A percentile compares a stretch with the other conserved stretches of the same genome.
These are phyloP conservation scores for Branchipolynoe longqiensis DNA, from an alignment of 2,888 invertebrate species.

Conservation along the genomic window DNA sequence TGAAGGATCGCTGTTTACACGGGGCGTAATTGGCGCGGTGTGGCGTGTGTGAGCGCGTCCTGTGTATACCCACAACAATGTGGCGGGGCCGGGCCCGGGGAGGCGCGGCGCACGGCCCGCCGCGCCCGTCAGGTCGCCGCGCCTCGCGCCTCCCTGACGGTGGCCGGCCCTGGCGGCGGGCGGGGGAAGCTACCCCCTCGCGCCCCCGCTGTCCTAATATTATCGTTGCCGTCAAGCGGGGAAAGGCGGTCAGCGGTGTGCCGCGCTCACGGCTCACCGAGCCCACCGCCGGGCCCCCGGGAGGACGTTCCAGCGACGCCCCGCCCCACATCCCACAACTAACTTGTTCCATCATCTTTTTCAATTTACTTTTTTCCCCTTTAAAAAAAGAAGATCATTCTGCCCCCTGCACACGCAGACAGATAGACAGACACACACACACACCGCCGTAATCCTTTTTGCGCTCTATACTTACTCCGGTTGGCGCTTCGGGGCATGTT, in stretches of 20 bases:
- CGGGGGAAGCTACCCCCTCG: not conserved
- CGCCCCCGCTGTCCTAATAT: conserved; percentile 53
- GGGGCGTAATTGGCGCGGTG: conserved; percentile 22
- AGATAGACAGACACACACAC: too few species aligned
- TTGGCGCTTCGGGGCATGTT: too few species aligned
- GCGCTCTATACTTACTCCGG: too few species aligned
- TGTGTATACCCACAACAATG: conserved; percentile 44
- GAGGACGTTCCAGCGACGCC: conserved; percentile 12
- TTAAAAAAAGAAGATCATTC: too few species aligned
- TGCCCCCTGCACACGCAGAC: too few species aligned
- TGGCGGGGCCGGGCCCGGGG: not conserved
- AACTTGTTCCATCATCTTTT: not conserved
- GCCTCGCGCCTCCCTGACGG: not conserved
- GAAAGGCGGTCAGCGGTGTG: conserved; percentile 42
- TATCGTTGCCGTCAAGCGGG: conserved; percentile 28
- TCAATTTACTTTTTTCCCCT: not conserved
- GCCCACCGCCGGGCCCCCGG: conserved; percentile 6
- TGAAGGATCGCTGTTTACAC: not conserved
- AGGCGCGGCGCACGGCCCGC: not conserved
- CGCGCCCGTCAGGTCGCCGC: conserved; percentile 39
- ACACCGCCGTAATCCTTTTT: too few species aligned
- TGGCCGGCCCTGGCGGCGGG: conserved; percentile 4
- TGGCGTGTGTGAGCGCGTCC: not conserved
- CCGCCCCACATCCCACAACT: not conserved
- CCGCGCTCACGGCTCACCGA: conserved; percentile 24